phyloP scores from a whole-genome alignment of 2,797 vertebrate species.

The Apogon hyalosoma region DNA sequence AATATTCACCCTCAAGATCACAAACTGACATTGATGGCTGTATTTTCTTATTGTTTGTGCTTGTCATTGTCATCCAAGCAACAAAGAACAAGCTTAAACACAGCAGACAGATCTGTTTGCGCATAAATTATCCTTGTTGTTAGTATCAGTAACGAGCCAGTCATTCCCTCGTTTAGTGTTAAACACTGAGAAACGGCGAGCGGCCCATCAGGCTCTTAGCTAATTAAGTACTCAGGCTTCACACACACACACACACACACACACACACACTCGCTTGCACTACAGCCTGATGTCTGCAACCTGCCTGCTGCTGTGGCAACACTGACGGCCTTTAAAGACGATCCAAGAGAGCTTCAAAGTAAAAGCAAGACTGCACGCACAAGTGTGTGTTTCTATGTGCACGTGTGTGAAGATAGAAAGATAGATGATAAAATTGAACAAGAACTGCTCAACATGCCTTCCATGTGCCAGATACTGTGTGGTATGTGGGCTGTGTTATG shows the following conservation, averaged over 20 bases:
- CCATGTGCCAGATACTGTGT: constrained; percentile 40
- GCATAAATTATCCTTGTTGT: constrained; percentile 77
- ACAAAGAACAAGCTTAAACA: constrained; percentile 62
- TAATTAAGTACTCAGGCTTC: constrained; percentile 79
- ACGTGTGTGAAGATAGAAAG: constrained; percentile 57
- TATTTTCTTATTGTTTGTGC: constrained; percentile 63
- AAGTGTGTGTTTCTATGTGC: constrained; percentile 37
- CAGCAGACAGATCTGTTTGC: constrained; percentile 55
- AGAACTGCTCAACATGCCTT: constrained; percentile 60
- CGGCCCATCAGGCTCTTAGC: constrained; percentile 68
- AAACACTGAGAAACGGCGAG: constrained; percentile 72
- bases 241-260: constrained; percentile 43
- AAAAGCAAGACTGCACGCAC: constrained; percentile 63
- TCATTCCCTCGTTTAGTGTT: constrained; percentile 77
- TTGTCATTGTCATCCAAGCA: constrained; percentile 58
- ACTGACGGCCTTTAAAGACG: constrained; percentile 81
- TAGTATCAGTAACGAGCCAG: constrained; percentile 73
- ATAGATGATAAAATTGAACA: constrained; percentile 74
- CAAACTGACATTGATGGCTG: constrained; percentile 49
- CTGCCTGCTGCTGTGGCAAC: constrained; percentile 80
- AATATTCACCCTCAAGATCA: constrained; percentile 44
- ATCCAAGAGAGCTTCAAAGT: constrained; percentile 83
- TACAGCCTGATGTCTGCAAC: constrained; percentile 73
- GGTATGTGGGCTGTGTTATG: constrained; percentile 29
- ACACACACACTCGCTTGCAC: constrained; percentile 41